Percentiles rank a stretch among this genome's conserved stretches.
Evolutionary conservation across 2,797 vertebrate species (phyloP).

Genomic region (Anguilla pacifica): DNA sequence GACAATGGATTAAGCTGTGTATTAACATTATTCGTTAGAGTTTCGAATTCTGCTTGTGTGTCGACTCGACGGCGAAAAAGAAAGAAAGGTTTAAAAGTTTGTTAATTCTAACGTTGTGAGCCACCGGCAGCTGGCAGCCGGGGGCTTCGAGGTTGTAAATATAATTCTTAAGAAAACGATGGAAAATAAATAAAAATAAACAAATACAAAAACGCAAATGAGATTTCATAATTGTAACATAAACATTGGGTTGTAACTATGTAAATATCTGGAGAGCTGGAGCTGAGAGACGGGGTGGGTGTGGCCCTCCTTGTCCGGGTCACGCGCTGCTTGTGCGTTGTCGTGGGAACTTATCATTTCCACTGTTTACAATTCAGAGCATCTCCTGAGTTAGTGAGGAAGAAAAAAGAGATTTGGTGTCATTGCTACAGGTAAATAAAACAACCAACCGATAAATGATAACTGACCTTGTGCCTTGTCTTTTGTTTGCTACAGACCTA

Average conservation of each 20-base stretch:
- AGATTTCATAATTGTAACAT: constrained; percentile 65
- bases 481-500: background rate
- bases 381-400: constrained; percentile 81
- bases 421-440: constrained; percentile 80
- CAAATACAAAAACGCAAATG: constrained; percentile 37
- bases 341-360: constrained; percentile 76
- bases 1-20: constrained; percentile 72
- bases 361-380: constrained; percentile 84
- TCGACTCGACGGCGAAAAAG: constrained; percentile 69
- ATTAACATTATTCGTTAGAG: constrained; percentile 74
- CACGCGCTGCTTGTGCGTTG: constrained; percentile 72
- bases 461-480: constrained; percentile 32
- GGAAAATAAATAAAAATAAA: constrained; percentile 53
- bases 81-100: constrained; percentile 63
- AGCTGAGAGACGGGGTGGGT: constrained; percentile 72
- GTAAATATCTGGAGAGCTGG: constrained; percentile 73
- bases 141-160: constrained; percentile 78
- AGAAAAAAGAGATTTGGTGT: constrained; percentile 67
- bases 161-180: constrained; percentile 77
- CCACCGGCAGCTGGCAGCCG: constrained; percentile 80
- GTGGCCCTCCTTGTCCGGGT: constrained; percentile 60
- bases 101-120: constrained; percentile 69
- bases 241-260: constrained; percentile 72
- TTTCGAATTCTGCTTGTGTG: constrained; percentile 68
- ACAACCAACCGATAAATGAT: constrained; percentile 68